Evolutionary conservation across 2,113 vertebrate genomes (phyloP).

Genomic region (Neogobius melanostomus): DNA sequence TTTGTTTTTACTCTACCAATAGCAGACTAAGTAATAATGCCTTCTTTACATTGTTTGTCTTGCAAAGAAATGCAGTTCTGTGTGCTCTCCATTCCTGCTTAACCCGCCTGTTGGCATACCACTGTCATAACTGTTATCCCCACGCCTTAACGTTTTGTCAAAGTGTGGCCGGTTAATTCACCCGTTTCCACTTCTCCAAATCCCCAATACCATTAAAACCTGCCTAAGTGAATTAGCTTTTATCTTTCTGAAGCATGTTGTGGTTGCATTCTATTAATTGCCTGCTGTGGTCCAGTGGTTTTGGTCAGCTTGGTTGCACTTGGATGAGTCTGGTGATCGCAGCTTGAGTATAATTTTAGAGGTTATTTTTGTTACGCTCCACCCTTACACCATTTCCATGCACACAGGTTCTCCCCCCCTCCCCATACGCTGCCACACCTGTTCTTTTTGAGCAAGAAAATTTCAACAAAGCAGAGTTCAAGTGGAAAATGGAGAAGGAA

Average conservation of each 20-base stretch:
- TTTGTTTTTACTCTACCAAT: slow-evolving; percentile 13
- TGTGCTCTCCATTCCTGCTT: slow-evolving; percentile 25
- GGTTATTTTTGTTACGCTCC: slow-evolving; percentile 53
- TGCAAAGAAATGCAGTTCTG: slow-evolving; percentile 21
- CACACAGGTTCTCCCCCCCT: slow-evolving; percentile 14
- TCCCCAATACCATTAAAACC: background rate
- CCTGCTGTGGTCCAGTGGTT: slow-evolving; percentile 5
- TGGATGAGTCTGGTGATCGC: slow-evolving; percentile 28
- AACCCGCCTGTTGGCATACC: slow-evolving; percentile 60
- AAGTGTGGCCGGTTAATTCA: background rate
- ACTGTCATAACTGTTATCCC: background rate
- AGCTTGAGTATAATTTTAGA: slow-evolving; percentile 45
- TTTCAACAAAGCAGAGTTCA: too few relatives aligned
- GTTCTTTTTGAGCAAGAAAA: slow-evolving; percentile 23
- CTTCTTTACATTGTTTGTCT: slow-evolving; percentile 16
- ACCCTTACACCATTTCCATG: slow-evolving; percentile 37
- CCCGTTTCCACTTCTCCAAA: background rate
- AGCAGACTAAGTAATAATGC: slow-evolving; percentile 3
- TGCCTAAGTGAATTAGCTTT: background rate
- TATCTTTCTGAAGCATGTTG: background rate
- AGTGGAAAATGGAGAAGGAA: too few relatives aligned
- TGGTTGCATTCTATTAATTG: background rate
- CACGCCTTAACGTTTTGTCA: background rate
- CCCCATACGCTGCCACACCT: slow-evolving; percentile 39
- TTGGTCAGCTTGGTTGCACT: slow-evolving; percentile 16